Conservation (phyloP, 2,888 invertebrate genomes). For the Drosophila hamatofila region DNA sequence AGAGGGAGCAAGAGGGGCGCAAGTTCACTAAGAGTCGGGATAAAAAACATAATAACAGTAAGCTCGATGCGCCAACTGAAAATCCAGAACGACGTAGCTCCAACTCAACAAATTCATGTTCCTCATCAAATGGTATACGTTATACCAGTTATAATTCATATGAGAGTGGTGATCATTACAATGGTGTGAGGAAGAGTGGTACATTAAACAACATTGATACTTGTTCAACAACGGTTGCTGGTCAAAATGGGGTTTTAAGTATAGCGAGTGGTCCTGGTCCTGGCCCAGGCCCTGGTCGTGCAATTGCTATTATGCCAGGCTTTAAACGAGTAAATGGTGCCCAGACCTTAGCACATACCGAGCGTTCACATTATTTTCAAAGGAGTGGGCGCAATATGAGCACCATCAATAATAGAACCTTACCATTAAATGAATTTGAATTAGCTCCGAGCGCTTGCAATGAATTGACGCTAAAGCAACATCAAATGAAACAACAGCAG, state of each 20-base stretch:
- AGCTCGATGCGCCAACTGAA: constrained; percentile 76
- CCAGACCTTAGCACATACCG: constrained; percentile 56
- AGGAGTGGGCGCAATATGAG: constrained; percentile 22
- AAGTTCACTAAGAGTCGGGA: constrained; percentile 49
- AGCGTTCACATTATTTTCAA: constrained; percentile 53
- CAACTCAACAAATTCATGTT: constrained; percentile 84
- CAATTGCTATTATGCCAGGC: constrained; percentile 1
- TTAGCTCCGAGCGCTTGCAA: constrained; percentile 28
- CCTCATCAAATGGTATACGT: constrained; percentile 72
- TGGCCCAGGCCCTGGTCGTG: constrained; percentile 9
- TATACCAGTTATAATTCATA: constrained; percentile 83
- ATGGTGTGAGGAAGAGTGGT: constrained; percentile 84
- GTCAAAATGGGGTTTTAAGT: not conserved
- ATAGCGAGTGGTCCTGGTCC: constrained; percentile 7
- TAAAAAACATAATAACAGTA: constrained; percentile 44
- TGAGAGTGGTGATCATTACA: constrained; percentile 71
- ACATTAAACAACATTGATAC: constrained; percentile 83
- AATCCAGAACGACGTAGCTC: constrained; percentile 83
- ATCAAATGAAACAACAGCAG: constrained; percentile 51
- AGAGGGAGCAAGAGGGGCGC: constrained; percentile 20
- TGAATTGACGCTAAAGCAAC: constrained; percentile 42
- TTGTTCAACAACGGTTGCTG: constrained; percentile 10
- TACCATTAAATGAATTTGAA: constrained; percentile 34
- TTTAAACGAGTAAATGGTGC: constrained; percentile 43
- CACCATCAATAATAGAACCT: constrained; percentile 6